phyloP scores from a whole-genome alignment of 2,797 vertebrate genomes.

The Pipistrellus pygmaeus region DNA sequence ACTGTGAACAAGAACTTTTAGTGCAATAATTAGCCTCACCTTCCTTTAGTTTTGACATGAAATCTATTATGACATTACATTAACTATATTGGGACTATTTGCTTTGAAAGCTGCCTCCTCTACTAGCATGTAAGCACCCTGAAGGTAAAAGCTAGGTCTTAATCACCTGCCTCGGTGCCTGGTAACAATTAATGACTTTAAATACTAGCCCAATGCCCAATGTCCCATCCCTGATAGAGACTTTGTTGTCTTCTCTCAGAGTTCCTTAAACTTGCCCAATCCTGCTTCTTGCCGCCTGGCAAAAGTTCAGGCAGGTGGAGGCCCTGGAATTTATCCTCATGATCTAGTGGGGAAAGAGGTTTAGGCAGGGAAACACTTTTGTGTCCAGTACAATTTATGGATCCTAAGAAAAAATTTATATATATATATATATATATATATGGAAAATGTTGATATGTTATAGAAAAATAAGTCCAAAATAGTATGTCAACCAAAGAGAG shows the following conservation, averaged over 20 bases:
- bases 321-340: neutral
- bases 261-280: neutral
- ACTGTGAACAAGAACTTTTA: neutral
- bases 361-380: neutral
- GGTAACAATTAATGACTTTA: neutral
- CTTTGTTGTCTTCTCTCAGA: neutral
- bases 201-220: no score
- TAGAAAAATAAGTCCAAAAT: no score
- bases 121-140: neutral
- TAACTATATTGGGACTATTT: neutral
- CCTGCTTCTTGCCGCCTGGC: neutral
- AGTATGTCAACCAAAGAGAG: neutral
- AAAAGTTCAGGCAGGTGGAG: neutral
- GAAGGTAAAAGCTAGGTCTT: neutral
- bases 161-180: neutral
- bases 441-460: no score
- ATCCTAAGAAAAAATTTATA: neutral
- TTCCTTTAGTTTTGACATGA: conserved; percentile 42
- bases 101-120: neutral
- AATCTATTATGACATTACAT: neutral
- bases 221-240: neutral
- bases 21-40: neutral
- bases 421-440: neutral
- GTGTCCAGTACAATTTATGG: neutral
- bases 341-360: neutral